Evolutionary conservation across 2,888 invertebrate species (phyloP), one percentile per base, ranked within the genome.

Genomic region (Diaprepes abbreviatus): DNA sequence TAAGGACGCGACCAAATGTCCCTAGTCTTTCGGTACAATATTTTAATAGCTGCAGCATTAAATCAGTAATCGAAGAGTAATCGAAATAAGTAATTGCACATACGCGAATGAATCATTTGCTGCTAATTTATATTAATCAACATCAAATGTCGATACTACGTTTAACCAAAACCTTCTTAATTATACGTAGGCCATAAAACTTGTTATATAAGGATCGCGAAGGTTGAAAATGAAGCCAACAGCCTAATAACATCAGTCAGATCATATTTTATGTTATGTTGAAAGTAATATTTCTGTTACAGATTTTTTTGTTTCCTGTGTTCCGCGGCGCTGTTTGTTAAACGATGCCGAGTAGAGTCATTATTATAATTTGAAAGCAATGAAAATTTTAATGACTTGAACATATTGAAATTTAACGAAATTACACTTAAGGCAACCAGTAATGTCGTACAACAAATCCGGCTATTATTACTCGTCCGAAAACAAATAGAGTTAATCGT

Each of bases 271-370:
- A 50, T 28, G 48, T 50, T 28, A 24, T 50, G 48, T 50, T 50
- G 28, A 50, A 50, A 50, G 48, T 50, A 50, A 50, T 28, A 50
- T 28, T 50, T 50, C 28, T 28, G 28, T 28, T 28, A 50, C 28
- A 50, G 28, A 50, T 50, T 28, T 50, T 50, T 50, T 50, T 28
- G 28, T 50, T 48, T 45, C 28, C 28, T 9, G n/a, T 28, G 48
- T 28, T 50, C 48, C 48, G 48, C 28, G 28, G 48, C 7, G 16
- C 28, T 16, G 28, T 50, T 50, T 28, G 48, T 28, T 50, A 50
- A 50, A 16, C 12, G 48, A 48, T 48, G 12, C 48, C 12, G 48
- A 50, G 43, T 45, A n/a, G 21, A 45, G 45, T 24, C n/a, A 24
- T 45, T 45, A 12, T 45, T 16, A 45, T 45, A 45, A 45, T 24